phyloP scores from a whole-genome alignment of 2,888 invertebrate species.

The Ormia ochracea region DNA sequence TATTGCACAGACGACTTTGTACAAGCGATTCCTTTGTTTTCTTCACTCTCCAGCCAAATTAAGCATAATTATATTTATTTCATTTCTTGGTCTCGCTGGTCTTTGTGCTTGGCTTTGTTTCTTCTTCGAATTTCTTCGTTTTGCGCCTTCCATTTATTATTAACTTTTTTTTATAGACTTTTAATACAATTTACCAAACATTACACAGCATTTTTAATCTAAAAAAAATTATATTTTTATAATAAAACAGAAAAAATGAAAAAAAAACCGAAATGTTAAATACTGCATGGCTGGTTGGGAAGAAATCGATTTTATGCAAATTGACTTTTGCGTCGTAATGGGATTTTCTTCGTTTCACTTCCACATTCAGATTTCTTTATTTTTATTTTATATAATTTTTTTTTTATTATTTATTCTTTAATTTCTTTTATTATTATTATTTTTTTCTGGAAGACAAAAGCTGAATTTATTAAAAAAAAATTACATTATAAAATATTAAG shows the following conservation, averaged over 20 bases:
- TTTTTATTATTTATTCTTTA: slow-evolving; percentile 60
- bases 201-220: slow-evolving; percentile 63
- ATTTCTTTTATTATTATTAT: slow-evolving; percentile 55
- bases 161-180: slow-evolving; percentile 47
- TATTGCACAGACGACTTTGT: background rate
- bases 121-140: slow-evolving; percentile 1
- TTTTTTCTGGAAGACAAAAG: slow-evolving; percentile 52
- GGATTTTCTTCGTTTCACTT: slow-evolving; percentile 53
- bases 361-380: slow-evolving; percentile 42
- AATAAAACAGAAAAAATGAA: slow-evolving; percentile 53
- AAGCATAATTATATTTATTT: slow-evolving; percentile 60
- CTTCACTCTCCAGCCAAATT: slow-evolving; percentile 52
- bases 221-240: slow-evolving; percentile 60
- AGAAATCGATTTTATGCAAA: slow-evolving; percentile 76
- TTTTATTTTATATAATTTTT: slow-evolving; percentile 33
- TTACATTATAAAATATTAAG: slow-evolving; percentile 61
- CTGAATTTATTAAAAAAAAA: slow-evolving; percentile 57
- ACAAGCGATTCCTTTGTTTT: background rate
- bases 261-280: slow-evolving; percentile 28
- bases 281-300: slow-evolving; percentile 38
- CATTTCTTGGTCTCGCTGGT: slow-evolving; percentile 30
- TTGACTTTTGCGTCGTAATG: slow-evolving; percentile 71
- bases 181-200: slow-evolving; percentile 63
- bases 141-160: slow-evolving; percentile 33
- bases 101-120: slow-evolving; percentile 13